Evolutionary conservation across 2,797 vertebrate species (phyloP).

Genomic region (Diglossa cyanea): DNA sequence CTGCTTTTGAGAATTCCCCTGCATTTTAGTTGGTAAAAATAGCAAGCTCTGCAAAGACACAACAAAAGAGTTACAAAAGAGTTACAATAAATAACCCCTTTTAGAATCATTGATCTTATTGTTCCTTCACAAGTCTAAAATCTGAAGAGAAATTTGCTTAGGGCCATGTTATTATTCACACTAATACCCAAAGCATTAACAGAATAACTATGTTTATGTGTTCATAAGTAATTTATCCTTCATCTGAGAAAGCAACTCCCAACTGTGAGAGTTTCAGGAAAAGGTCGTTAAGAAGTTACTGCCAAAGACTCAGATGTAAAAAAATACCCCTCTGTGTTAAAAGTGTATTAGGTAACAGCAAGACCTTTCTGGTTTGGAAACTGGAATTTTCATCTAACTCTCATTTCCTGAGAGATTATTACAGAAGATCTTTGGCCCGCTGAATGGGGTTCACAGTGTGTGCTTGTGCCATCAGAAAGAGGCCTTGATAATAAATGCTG

Average conservation of each 20-base stretch:
- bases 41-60: slow-evolving; percentile 28
- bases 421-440: background rate
- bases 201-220: slow-evolving; percentile 14
- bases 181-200: slow-evolving; percentile 30
- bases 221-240: slow-evolving; percentile 20
- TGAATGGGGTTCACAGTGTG: background rate
- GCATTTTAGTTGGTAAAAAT: slow-evolving; percentile 33
- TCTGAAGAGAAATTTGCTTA: background rate
- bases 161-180: slow-evolving; percentile 6
- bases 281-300: slow-evolving; percentile 7
- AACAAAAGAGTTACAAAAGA: slow-evolving; percentile 1
- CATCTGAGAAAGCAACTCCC: background rate
- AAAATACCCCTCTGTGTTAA: slow-evolving; percentile 12
- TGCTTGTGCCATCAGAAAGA: background rate
- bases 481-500: background rate
- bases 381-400: background rate
- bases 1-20: slow-evolving; percentile 29
- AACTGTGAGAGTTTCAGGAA: background rate
- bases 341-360: slow-evolving; percentile 18
- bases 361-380: slow-evolving; percentile 27
- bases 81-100: slow-evolving; percentile 23
- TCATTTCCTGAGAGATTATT: background rate
- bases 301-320: slow-evolving; percentile 45
- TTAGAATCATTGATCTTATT: background rate
- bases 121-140: slow-evolving; percentile 13